phyloP scores from a whole-genome alignment of 35 echinoderm and acorn worm species.

The Amphiura filiformis region DNA sequence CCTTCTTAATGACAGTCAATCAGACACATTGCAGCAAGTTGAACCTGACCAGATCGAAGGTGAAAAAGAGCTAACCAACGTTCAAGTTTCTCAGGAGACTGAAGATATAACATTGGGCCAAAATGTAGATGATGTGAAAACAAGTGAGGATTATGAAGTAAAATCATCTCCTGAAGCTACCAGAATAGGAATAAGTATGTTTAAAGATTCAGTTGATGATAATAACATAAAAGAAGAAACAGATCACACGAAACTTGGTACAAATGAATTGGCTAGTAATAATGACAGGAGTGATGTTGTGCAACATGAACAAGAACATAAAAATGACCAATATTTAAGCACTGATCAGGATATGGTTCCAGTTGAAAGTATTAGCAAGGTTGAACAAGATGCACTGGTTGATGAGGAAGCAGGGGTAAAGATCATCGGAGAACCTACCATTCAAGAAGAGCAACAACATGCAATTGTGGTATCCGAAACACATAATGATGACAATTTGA shows the following conservation, averaged over 20 bases:
- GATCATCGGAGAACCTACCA: too few relatives aligned
- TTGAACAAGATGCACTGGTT: neutral
- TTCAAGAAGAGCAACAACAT: too few relatives aligned
- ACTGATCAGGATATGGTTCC: neutral
- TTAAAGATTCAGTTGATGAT: neutral
- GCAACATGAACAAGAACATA: neutral
- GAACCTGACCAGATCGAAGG: too few relatives aligned
- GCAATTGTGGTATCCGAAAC: too few relatives aligned
- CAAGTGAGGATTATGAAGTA: slow-evolving; percentile 2
- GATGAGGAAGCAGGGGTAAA: slow-evolving; percentile 11
- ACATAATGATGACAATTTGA: too few relatives aligned
- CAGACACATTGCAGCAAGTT: too few relatives aligned
- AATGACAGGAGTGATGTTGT: slow-evolving; percentile 2
- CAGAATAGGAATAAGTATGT: neutral
- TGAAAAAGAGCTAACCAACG: too few relatives aligned
- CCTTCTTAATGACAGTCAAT: too few relatives aligned
- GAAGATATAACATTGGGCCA: slow-evolving; percentile 1
- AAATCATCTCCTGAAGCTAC: too few relatives aligned
- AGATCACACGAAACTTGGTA: neutral
- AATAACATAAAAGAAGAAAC: neutral
- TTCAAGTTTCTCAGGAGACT: too few relatives aligned
- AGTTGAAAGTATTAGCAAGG: neutral
- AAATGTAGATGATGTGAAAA: neutral
- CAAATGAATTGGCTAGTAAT: neutral
- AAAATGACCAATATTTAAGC: neutral